Percentiles rank a stretch among this genome's conserved stretches.
Evolutionary conservation across 2,113 vertebrate species (phyloP).

Genomic region (Heterocephalus glaber): DNA sequence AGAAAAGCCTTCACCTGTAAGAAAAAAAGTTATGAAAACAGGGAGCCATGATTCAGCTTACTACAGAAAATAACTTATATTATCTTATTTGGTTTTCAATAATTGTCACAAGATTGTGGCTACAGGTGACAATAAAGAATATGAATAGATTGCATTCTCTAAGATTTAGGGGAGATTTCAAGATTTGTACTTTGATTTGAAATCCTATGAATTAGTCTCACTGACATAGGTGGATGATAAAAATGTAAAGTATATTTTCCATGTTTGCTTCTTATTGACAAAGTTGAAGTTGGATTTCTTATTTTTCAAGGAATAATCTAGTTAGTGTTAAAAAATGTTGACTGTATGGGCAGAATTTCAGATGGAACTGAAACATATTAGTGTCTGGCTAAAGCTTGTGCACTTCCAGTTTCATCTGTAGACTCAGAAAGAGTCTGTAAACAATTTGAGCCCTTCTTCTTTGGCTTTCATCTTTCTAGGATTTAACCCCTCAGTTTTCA

Average conservation of each 20-base stretch:
- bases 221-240: neutral
- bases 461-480: neutral
- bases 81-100: neutral
- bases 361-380: neutral
- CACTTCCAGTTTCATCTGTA: neutral
- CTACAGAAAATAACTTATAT: neutral
- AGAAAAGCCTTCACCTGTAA: neutral
- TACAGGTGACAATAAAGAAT: neutral
- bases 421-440: neutral
- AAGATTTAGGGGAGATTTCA: neutral
- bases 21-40: conserved; percentile 26
- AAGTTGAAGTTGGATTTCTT: neutral
- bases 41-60: neutral
- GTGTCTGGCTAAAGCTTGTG: neutral
- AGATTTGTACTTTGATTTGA: neutral
- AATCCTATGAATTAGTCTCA: neutral
- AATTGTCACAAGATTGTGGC: neutral
- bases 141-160: neutral
- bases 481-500: neutral
- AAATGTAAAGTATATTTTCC: neutral
- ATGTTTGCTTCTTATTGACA: neutral
- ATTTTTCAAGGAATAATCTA: neutral
- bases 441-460: neutral
- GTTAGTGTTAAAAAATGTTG: neutral
- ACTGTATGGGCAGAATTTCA: neutral